Evolutionary conservation across 2,797 vertebrate genomes (phyloP).

Genomic region (Momotus momota): DNA sequence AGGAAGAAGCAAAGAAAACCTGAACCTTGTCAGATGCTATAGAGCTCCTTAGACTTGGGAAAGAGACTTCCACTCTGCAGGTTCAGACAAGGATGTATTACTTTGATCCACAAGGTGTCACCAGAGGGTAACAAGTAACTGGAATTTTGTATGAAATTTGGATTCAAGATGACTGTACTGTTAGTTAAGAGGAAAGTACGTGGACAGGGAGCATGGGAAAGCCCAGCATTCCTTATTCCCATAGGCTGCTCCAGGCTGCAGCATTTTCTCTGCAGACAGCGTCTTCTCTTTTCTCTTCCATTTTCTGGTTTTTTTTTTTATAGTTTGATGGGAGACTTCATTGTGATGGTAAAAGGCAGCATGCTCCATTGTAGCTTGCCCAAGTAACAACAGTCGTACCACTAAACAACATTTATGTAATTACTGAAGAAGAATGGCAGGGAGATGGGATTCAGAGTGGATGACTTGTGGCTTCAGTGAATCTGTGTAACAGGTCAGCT

Average conservation of each 20-base stretch:
- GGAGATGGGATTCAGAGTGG: background rate
- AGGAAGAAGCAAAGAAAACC: background rate
- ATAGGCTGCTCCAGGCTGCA: background rate
- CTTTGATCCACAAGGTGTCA: slow-evolving; percentile 50
- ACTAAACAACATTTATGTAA: background rate
- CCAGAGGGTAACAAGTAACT: slow-evolving; percentile 22
- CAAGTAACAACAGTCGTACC: background rate
- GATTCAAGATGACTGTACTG: background rate
- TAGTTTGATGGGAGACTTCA: background rate
- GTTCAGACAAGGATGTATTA: background rate
- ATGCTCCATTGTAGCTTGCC: background rate
- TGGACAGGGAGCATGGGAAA: background rate
- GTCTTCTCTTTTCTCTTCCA: background rate
- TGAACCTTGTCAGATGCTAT: background rate
- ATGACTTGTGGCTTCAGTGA: background rate
- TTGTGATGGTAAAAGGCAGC: background rate
- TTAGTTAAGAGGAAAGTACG: background rate
- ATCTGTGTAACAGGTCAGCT: background rate
- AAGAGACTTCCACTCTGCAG: background rate
- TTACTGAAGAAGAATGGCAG: background rate
- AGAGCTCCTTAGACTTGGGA: background rate
- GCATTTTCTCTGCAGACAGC: background rate
- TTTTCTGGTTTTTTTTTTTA: background rate
- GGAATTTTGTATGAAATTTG: background rate
- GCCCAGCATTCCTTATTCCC: background rate